Conservation (phyloP, 2,797 vertebrate genomes). For the Tinamus major region DNA sequence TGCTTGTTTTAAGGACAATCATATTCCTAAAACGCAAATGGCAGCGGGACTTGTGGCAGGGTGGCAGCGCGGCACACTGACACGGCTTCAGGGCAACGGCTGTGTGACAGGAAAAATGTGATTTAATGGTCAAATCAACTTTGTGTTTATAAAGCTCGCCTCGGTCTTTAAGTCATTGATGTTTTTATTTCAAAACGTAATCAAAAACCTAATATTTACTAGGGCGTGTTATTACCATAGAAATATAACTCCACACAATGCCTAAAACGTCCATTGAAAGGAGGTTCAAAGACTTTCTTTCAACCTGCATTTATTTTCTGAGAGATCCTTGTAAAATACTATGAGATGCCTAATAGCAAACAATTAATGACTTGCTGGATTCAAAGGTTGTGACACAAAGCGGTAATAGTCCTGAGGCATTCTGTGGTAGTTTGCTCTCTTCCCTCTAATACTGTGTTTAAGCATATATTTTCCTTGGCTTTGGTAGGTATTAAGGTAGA, state of each 20-base stretch:
- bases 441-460: slow-evolving; percentile 36
- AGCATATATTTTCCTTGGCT: slow-evolving; percentile 35
- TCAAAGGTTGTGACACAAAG: slow-evolving; percentile 51
- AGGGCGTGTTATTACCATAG: slow-evolving; percentile 45
- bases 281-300: slow-evolving; percentile 45
- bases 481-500: slow-evolving; percentile 53
- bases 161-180: slow-evolving; percentile 38
- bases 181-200: neutral
- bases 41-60: slow-evolving; percentile 28
- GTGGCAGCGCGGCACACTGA: slow-evolving; percentile 6
- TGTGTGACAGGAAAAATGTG: slow-evolving; percentile 2
- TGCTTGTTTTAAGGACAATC: slow-evolving; percentile 75
- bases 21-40: slow-evolving; percentile 63
- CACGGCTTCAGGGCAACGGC: slow-evolving; percentile 46
- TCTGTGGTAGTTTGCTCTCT: slow-evolving; percentile 48
- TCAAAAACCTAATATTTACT: slow-evolving; percentile 35
- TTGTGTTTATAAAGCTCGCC: slow-evolving; percentile 30
- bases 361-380: slow-evolving; percentile 23
- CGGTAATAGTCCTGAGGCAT: slow-evolving; percentile 42
- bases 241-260: slow-evolving; percentile 55
- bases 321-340: slow-evolving; percentile 42
- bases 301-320: slow-evolving; percentile 5
- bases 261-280: slow-evolving; percentile 46
- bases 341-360: slow-evolving; percentile 17
- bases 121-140: slow-evolving; percentile 34